A percentile compares a stretch with the other conserved stretches of the same genome.
Evolutionary conservation across 64 coral and sea anemone genomes (phyloP).

Genomic region (Pocillopora verrucosa): DNA sequence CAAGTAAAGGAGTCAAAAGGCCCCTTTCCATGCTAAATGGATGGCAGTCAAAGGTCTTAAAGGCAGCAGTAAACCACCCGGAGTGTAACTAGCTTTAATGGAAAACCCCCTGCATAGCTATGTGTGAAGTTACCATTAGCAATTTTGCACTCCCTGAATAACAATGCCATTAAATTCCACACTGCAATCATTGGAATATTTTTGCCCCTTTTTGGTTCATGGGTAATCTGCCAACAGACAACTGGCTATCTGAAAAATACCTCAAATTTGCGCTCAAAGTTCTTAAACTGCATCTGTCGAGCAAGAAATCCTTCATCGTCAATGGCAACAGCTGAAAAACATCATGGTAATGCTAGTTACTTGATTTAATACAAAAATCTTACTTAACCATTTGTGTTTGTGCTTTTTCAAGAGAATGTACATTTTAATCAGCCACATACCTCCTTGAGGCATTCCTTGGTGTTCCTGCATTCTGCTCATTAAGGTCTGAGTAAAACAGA

Average conservation of each 20-base stretch:
- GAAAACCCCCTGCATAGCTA: no score
- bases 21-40: no score
- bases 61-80: no score
- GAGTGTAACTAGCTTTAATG: no score
- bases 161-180: no score
- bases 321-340: slow-evolving; percentile 80
- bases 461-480: slow-evolving; percentile 92
- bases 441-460: slow-evolving; percentile 97
- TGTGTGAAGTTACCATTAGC: no score
- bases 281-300: slow-evolving; percentile 90
- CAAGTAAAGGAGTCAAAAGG: no score
- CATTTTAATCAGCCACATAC: not conserved
- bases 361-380: not conserved
- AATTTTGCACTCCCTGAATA: no score
- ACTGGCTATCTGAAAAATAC: slow-evolving; percentile 5
- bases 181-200: no score
- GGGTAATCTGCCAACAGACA: no score
- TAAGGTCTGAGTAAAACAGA: slow-evolving; percentile 53
- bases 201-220: no score
- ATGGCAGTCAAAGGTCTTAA: no score
- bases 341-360: not conserved
- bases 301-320: slow-evolving; percentile 94
- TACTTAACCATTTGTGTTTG: not conserved
- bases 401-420: not conserved
- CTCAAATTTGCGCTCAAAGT: slow-evolving; percentile 99